Conservation (phyloP, 1,140 invertebrate species). For the Drosophila setifemur region DNA sequence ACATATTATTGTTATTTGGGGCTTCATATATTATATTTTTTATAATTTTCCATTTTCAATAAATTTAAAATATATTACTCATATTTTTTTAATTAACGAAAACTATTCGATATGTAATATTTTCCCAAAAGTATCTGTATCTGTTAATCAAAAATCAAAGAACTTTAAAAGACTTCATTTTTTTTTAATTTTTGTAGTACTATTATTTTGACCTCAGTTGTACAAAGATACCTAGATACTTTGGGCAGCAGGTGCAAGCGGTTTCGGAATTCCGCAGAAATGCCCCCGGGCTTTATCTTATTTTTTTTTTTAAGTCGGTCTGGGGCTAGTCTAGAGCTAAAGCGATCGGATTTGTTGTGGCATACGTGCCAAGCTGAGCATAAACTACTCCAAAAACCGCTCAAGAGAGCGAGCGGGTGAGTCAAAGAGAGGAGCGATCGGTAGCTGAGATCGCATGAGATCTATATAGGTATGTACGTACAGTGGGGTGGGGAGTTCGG, state of each 20-base stretch:
- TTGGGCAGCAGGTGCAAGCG: slow-evolving; percentile 27
- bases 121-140: too few relatives aligned
- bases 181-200: neutral
- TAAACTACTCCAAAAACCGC: slow-evolving; percentile 5
- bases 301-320: slow-evolving; percentile 19
- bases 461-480: too few relatives aligned
- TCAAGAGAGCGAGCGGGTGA: slow-evolving; percentile 13
- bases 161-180: neutral
- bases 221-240: neutral
- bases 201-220: neutral
- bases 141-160: too few relatives aligned
- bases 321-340: slow-evolving; percentile 23
- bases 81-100: too few relatives aligned
- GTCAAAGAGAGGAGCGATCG: slow-evolving; percentile 7
- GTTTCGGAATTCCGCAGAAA: slow-evolving; percentile 44
- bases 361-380: slow-evolving; percentile 34
- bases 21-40: too few relatives aligned
- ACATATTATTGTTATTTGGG: too few relatives aligned
- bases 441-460: neutral
- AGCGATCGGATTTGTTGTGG: slow-evolving; percentile 5
- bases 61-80: too few relatives aligned
- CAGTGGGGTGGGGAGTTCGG: neutral
- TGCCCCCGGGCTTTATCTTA: neutral
- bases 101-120: too few relatives aligned
- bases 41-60: too few relatives aligned